Percentiles rank a stretch among this genome's conserved stretches.
Conservation (phyloP, 2,113 vertebrate genomes). For the Nanorana parkeri region DNA sequence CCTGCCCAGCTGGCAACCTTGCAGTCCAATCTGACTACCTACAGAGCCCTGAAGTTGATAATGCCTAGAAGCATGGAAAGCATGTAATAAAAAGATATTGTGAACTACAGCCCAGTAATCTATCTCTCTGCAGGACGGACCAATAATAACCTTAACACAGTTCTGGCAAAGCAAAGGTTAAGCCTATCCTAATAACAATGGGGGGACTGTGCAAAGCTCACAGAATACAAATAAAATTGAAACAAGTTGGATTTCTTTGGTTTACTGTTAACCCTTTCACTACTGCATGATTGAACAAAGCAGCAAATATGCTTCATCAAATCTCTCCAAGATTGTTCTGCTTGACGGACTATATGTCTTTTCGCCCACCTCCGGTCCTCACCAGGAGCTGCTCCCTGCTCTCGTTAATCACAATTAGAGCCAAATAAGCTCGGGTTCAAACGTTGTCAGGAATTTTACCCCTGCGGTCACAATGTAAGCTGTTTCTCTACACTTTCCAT, state of each 20-base stretch:
- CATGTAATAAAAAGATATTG: constrained; percentile 17
- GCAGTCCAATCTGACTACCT: not conserved
- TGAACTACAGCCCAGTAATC: constrained; percentile 14
- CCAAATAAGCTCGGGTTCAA: constrained; percentile 53
- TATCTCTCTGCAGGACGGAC: not conserved
- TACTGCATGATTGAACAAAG: not conserved
- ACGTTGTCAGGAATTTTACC: constrained; percentile 37
- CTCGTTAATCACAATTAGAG: constrained; percentile 49
- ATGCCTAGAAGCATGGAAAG: constrained; percentile 2
- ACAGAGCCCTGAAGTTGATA: constrained; percentile 7
- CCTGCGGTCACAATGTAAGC: constrained; percentile 50
- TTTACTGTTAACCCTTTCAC: not conserved
- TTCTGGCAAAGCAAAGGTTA: not conserved
- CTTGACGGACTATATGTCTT: constrained; percentile 3
- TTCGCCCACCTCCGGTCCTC: constrained; percentile 4
- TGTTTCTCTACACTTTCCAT: constrained; percentile 49
- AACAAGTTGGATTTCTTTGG: not conserved
- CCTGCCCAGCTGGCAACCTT: not conserved
- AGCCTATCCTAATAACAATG: constrained; percentile 60
- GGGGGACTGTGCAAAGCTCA: constrained; percentile 59
- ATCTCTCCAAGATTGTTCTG: not conserved
- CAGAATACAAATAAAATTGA: constrained; percentile 55
- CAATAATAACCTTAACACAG: not conserved
- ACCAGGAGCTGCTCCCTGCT: too few relatives aligned
- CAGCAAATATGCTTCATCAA: not conserved